Percentiles rank a stretch among this genome's conserved stretches.
Evolutionary conservation across 2,113 vertebrate genomes (phyloP).

Genomic region (Meleagris gallopavo): DNA sequence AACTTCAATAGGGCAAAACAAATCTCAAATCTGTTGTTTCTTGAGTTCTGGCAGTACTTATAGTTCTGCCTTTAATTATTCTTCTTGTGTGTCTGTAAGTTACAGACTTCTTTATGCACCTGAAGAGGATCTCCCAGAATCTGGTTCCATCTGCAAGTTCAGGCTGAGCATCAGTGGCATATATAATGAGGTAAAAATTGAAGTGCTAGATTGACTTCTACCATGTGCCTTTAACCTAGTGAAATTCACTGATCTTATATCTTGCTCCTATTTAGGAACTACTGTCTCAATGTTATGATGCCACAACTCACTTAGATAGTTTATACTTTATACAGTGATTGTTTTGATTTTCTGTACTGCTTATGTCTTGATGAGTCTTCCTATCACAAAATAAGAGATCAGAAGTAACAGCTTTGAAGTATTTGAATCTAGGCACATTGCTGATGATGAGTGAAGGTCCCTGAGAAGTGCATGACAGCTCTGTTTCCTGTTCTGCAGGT

Average conservation of each 20-base stretch:
- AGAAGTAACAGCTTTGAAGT: neutral
- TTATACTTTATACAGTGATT: neutral
- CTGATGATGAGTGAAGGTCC: neutral
- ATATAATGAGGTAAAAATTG: neutral
- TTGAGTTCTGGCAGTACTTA: neutral
- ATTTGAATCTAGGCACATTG: neutral
- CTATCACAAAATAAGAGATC: neutral
- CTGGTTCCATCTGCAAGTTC: neutral
- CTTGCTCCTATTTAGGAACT: neutral
- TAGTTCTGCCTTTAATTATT: neutral
- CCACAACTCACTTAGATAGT: neutral
- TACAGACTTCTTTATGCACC: neutral
- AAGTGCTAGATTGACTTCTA: neutral
- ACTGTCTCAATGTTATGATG: neutral
- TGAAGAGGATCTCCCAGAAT: neutral
- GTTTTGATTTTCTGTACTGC: neutral
- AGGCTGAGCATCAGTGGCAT: neutral
- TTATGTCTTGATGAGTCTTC: neutral
- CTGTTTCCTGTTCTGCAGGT: neutral
- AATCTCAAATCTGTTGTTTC: neutral
- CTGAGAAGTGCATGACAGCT: neutral
- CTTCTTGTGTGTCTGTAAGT: neutral
- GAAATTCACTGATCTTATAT: neutral
- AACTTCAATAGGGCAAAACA: neutral
- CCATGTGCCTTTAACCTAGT: neutral